phyloP scores from a whole-genome alignment of 2,797 vertebrate genomes.

The Miopithecus talapoin region DNA sequence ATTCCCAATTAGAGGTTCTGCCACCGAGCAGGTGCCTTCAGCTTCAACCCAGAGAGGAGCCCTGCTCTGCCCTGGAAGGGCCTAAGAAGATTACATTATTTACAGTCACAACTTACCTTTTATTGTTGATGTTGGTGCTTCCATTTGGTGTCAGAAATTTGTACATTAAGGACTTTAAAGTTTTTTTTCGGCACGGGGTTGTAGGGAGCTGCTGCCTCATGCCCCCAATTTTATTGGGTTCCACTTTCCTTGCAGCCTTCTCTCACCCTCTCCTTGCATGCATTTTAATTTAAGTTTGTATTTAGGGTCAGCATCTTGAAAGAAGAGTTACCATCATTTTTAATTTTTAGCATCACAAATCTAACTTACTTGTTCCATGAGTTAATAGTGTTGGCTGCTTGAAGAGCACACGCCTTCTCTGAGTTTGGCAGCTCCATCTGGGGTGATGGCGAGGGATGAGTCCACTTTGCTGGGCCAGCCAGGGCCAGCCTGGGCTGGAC shows the following conservation, averaged over 20 bases:
- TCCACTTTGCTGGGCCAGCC: rapidly evolving
- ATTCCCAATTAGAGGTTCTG: background rate
- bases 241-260: background rate
- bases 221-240: rapidly evolving
- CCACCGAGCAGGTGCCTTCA: background rate
- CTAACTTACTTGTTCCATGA: background rate
- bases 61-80: background rate
- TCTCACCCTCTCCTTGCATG: background rate
- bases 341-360: slow-evolving; percentile 53
- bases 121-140: background rate
- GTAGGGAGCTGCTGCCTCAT: background rate
- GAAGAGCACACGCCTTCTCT: background rate
- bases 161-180: background rate
- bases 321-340: slow-evolving; percentile 53
- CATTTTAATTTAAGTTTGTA: slow-evolving; percentile 8
- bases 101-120: background rate
- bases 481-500: background rate
- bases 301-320: background rate
- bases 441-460: background rate
- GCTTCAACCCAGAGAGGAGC: background rate
- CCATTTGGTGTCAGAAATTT: background rate
- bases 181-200: background rate
- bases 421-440: background rate
- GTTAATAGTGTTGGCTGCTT: background rate
- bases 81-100: background rate